Evolutionary conservation across 2,113 vertebrate species (phyloP).

Genomic region (Phoenicopterus ruber): DNA sequence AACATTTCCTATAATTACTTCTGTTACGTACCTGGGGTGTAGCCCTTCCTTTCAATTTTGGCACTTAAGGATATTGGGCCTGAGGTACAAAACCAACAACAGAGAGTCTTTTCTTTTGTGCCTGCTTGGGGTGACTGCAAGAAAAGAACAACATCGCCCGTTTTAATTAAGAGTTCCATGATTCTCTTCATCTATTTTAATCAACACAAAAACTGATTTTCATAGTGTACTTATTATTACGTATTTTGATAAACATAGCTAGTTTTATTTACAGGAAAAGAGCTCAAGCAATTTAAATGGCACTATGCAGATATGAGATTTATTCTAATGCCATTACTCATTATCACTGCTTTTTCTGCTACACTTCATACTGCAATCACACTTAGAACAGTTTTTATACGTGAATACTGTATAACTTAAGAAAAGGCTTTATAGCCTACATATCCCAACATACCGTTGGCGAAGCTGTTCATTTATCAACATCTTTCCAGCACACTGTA

Average conservation of each 20-base stretch:
- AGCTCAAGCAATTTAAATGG: background rate
- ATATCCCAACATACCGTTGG: background rate
- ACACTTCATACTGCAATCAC: background rate
- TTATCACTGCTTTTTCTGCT: background rate
- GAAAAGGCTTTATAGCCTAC: background rate
- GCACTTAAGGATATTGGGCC: conserved; percentile 99
- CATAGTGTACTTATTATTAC: background rate
- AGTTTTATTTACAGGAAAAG: background rate
- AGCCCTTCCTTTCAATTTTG: conserved; percentile 99
- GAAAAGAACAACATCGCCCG: conserved; percentile 23
- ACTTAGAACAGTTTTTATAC: background rate
- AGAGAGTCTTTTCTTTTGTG: conserved; percentile 99
- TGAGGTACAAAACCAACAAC: conserved; percentile 99
- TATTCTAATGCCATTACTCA: background rate
- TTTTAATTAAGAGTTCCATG: background rate
- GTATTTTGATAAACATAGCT: background rate
- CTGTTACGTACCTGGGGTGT: conserved; percentile 89
- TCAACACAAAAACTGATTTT: background rate
- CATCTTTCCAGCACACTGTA: background rate
- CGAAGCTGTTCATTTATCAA: background rate
- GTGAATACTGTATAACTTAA: background rate
- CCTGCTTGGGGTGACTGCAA: conserved; percentile 97
- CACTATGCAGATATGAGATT: background rate
- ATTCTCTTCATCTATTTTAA: background rate
- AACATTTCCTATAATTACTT: background rate